Percentiles rank a stretch among this genome's conserved stretches.
phyloP scores from a whole-genome alignment of 2,888 invertebrate species.

The Cheilosia pagana region DNA sequence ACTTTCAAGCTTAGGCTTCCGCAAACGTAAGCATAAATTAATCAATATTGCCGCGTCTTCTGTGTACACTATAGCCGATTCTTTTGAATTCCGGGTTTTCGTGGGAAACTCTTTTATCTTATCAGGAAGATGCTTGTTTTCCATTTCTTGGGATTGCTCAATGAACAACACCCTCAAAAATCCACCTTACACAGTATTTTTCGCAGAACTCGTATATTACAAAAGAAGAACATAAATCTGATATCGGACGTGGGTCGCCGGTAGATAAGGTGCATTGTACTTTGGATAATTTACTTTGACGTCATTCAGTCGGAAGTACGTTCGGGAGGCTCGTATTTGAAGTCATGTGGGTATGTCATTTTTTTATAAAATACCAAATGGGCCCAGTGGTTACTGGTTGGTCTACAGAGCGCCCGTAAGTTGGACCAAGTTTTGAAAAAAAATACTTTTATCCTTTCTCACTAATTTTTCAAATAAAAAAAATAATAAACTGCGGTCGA shows the following conservation, averaged over 20 bases:
- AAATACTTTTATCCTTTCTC: too few species aligned
- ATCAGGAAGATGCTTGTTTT: conserved; percentile 15
- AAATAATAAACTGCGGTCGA: too few species aligned
- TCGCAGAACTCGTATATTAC: not conserved
- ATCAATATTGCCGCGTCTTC: conserved; percentile 1
- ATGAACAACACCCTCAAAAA: not conserved
- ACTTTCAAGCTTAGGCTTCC: conserved; percentile 10
- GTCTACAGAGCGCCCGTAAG: too few species aligned
- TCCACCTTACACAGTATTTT: not conserved
- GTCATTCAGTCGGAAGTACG: not conserved
- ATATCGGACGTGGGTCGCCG: not conserved
- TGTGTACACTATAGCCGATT: conserved; percentile 8
- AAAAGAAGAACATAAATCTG: conserved; percentile 3
- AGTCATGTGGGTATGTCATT: too few species aligned
- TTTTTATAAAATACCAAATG: too few species aligned
- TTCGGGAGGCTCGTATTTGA: not conserved
- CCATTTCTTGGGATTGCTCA: conserved; percentile 7
- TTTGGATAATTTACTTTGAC: not conserved
- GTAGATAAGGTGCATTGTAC: too few species aligned
- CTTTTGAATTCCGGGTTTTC: conserved; percentile 18
- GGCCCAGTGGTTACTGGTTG: too few species aligned
- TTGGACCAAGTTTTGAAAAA: too few species aligned
- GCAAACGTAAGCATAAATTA: conserved; percentile 40
- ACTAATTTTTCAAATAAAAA: too few species aligned
- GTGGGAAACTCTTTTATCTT: conserved; percentile 38